Conservation (phyloP, 1,140 invertebrate species). For the Laupala kohalensis region DNA sequence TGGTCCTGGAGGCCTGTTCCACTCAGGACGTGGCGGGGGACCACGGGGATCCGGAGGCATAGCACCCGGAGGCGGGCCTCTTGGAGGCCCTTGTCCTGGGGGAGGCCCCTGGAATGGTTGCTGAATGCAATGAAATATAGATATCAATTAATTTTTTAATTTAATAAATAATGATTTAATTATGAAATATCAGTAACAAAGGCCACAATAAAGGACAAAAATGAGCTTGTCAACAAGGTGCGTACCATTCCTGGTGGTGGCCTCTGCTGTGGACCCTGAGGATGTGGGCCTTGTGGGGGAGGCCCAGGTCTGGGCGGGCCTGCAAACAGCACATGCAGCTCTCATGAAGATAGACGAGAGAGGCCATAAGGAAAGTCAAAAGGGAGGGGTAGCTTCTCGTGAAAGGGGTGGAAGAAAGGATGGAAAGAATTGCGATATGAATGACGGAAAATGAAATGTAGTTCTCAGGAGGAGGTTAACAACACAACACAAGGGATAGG, state of each 20-base stretch:
- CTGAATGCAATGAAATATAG: neutral
- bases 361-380: neutral
- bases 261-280: conserved; percentile 41
- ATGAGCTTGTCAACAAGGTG: conserved; percentile 9
- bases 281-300: conserved; percentile 38
- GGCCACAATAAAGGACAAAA: neutral
- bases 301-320: conserved; percentile 29
- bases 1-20: conserved; percentile 51
- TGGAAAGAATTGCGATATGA: too few species aligned
- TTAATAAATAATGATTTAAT: neutral
- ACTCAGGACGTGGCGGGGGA: conserved; percentile 52
- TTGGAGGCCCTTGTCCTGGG: conserved; percentile 39
- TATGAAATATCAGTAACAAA: neutral
- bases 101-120: conserved; percentile 46
- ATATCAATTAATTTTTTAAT: neutral
- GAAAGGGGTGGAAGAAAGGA: too few species aligned
- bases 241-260: conserved; percentile 51
- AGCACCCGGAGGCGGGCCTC: conserved; percentile 43
- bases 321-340: conserved; percentile 5
- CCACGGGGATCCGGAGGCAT: conserved; percentile 38
- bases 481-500: too few species aligned
- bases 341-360: neutral
- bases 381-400: neutral
- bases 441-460: too few species aligned
- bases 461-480: too few species aligned